A percentile compares a stretch with the other conserved stretches of the same genome.
Evolutionary conservation across 2,113 vertebrate species (phyloP).

Genomic region (Diphyllodes magnificus): DNA sequence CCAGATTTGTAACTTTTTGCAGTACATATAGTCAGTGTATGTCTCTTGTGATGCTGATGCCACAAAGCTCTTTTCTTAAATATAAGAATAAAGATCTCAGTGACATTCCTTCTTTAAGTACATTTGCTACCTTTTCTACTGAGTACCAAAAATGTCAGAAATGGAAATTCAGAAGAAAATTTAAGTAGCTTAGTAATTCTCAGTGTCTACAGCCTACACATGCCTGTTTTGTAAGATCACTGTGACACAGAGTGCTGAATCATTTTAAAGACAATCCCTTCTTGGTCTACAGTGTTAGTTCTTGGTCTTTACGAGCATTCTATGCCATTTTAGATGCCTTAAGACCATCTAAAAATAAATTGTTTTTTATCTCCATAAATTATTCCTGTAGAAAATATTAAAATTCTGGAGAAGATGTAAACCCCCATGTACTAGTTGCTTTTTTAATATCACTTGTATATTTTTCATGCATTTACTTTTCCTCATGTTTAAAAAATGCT

Average conservation of each 20-base stretch:
- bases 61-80: not conserved
- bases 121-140: not conserved
- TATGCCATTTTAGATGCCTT: not conserved
- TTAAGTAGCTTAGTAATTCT: not conserved
- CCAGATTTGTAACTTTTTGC: not conserved
- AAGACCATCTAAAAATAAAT: not conserved
- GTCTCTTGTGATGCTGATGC: not conserved
- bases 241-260: not conserved
- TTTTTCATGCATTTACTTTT: not conserved
- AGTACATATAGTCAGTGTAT: not conserved
- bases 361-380: not conserved
- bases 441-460: not conserved
- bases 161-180: not conserved
- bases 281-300: not conserved
- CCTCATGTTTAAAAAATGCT: not conserved
- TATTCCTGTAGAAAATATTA: not conserved
- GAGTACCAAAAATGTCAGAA: not conserved
- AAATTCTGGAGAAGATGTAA: not conserved
- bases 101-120: not conserved
- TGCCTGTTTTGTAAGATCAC: not conserved
- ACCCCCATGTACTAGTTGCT: not conserved
- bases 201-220: not conserved
- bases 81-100: not conserved
- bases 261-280: not conserved
- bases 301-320: not conserved